phyloP scores from a whole-genome alignment of 2,113 vertebrate genomes.

The Antechinus stuartii region DNA sequence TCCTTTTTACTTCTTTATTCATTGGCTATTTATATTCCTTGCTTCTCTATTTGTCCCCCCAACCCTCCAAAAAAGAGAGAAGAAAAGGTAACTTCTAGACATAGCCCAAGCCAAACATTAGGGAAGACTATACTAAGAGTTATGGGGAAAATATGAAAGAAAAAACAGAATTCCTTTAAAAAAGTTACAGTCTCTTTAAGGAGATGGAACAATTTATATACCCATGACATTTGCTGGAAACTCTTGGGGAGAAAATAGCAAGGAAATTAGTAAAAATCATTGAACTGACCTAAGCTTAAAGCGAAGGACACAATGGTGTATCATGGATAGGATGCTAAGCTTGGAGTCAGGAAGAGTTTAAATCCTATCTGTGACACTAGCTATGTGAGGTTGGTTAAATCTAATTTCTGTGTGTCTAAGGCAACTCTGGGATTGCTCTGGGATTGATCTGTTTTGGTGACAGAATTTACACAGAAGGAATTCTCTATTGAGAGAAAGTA shows the following conservation, averaged over 20 bases:
- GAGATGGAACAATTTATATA: neutral
- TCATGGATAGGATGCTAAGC: neutral
- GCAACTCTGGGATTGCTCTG: neutral
- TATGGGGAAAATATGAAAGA: rapidly evolving
- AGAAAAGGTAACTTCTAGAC: neutral
- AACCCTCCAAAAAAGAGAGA: neutral
- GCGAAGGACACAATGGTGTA: neutral
- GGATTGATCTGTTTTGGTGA: neutral
- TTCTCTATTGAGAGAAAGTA: neutral
- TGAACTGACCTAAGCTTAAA: neutral
- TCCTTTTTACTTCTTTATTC: neutral
- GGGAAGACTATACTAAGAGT: neutral
- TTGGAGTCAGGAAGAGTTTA: neutral
- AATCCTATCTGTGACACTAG: neutral
- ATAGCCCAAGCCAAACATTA: rapidly evolving
- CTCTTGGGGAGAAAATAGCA: neutral
- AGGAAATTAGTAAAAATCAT: neutral
- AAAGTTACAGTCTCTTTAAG: neutral
- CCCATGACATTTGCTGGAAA: neutral
- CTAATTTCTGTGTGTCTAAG: neutral
- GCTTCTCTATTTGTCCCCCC: no score
- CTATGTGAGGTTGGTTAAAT: neutral
- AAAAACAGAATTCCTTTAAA: neutral
- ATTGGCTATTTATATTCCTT: neutral
- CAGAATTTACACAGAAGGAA: neutral